Conservation (phyloP, 2,888 invertebrate species). For the Ectemnius lituratus region DNA sequence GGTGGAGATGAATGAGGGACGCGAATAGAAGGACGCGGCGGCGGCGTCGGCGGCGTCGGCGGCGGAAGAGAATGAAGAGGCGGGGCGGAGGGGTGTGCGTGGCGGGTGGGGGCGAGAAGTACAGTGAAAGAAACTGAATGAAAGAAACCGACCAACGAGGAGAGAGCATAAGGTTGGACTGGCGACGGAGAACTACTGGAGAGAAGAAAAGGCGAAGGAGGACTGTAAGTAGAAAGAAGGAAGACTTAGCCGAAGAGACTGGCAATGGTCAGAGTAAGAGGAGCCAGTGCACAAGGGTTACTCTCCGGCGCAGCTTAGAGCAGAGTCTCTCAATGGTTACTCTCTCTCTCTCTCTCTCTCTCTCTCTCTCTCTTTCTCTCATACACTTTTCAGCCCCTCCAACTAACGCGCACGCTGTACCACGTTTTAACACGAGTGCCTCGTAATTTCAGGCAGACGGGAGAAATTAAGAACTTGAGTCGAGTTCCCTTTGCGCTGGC, state of each 20-base stretch:
- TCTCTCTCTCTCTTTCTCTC: no score
- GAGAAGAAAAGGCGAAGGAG: constrained; percentile 43
- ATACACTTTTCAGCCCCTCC: no score
- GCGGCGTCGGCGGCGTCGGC: not conserved
- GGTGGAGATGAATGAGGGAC: not conserved
- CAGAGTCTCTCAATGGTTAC: no score
- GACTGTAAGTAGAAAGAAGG: constrained; percentile 31
- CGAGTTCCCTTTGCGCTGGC: no score
- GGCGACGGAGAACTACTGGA: not conserved
- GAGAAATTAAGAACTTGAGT: no score
- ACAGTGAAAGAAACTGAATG: not conserved
- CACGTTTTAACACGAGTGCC: no score
- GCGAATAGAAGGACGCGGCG: not conserved
- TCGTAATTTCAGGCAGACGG: no score
- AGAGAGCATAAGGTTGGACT: not conserved
- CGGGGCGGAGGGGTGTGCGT: no score
- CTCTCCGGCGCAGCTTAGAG: no score
- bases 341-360: not conserved
- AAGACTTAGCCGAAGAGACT: not conserved
- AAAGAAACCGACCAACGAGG: not conserved
- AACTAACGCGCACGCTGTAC: no score
- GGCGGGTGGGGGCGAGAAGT: not conserved
- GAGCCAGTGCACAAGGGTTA: no score
- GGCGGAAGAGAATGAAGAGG: not conserved
- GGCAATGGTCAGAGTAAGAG: no score